Evolutionary conservation across 2,113 vertebrate species (phyloP).

Genomic region (Sinocyclocheilus rhinocerous): DNA sequence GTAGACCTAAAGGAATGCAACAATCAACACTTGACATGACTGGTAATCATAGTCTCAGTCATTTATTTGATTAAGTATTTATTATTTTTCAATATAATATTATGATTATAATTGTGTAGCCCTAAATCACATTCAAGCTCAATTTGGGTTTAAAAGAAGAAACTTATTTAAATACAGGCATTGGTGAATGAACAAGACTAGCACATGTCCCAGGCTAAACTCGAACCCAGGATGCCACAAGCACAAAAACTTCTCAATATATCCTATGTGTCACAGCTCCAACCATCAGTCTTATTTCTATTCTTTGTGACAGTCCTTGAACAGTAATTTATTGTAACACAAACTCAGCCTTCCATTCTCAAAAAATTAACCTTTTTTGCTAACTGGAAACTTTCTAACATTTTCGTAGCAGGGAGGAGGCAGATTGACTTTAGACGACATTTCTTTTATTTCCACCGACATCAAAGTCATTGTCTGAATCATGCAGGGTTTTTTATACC

Average conservation of each 20-base stretch:
- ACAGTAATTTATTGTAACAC: not conserved
- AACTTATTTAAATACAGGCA: not conserved
- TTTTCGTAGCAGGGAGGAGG: not conserved
- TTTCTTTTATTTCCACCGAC: slow-evolving; percentile 32
- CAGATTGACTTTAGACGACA: slow-evolving; percentile 14
- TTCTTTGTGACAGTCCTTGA: not conserved
- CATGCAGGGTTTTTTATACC: not conserved
- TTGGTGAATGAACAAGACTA: not conserved
- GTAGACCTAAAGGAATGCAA: not conserved
- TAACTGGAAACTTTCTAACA: slow-evolving; percentile 19
- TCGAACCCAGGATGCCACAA: not conserved
- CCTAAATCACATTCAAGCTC: not conserved
- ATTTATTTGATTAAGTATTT: not conserved
- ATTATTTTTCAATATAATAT: no score
- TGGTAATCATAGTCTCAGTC: not conserved
- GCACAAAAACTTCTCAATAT: not conserved
- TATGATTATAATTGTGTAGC: not conserved
- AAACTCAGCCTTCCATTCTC: not conserved
- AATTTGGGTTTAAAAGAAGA: not conserved
- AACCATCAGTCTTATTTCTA: slow-evolving; percentile 21
- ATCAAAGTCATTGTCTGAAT: slow-evolving; percentile 35
- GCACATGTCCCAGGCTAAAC: not conserved
- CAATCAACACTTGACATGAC: no score
- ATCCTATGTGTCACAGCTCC: not conserved
- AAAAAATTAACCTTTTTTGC: not conserved